A percentile compares a stretch with the other conserved stretches of the same genome.
These are phyloP conservation scores for Cheilosia vulpina DNA, from an alignment of 2,888 invertebrate species.

Conservation along the genomic window DNA sequence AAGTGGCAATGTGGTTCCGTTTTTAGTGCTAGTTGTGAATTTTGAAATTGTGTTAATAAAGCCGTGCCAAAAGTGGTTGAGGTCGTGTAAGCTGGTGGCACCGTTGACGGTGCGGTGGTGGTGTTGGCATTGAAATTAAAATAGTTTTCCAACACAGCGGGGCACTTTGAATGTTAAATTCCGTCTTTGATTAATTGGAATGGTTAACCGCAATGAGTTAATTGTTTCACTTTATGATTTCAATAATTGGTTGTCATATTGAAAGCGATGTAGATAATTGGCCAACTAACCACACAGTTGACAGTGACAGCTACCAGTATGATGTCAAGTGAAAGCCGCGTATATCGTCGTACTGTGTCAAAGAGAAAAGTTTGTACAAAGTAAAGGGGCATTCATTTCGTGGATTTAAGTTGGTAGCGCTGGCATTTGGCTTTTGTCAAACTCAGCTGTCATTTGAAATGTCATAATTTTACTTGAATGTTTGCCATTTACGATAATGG, in stretches of 20 bases:
- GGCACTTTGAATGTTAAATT: constrained; percentile 32
- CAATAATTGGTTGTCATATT: neutral
- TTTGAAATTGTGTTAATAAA: constrained; percentile 56
- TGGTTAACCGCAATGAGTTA: constrained; percentile 18
- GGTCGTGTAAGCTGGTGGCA: constrained; percentile 16
- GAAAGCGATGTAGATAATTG: no score
- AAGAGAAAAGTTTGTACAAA: no score
- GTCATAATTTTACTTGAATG: no score
- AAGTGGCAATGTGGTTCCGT: constrained; percentile 46
- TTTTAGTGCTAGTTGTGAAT: constrained; percentile 29
- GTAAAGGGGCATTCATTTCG: no score
- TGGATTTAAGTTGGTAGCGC: no score
- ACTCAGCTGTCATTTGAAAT: no score
- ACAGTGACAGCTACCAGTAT: no score
- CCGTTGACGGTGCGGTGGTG: neutral
- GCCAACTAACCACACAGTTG: no score
- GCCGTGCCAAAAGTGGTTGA: constrained; percentile 51
- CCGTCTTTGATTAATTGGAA: constrained; percentile 42
- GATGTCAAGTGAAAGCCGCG: no score
- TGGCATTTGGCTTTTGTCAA: no score
- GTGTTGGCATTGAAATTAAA: constrained; percentile 27
- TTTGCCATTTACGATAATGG: no score
- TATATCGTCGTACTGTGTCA: no score
- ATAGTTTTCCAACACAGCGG: constrained; percentile 27
- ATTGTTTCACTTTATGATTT: constrained; percentile 29